These are phyloP conservation scores for Yponomeuta evonymella DNA, from an alignment of 2,888 invertebrate genomes.

Conservation along the genomic window DNA sequence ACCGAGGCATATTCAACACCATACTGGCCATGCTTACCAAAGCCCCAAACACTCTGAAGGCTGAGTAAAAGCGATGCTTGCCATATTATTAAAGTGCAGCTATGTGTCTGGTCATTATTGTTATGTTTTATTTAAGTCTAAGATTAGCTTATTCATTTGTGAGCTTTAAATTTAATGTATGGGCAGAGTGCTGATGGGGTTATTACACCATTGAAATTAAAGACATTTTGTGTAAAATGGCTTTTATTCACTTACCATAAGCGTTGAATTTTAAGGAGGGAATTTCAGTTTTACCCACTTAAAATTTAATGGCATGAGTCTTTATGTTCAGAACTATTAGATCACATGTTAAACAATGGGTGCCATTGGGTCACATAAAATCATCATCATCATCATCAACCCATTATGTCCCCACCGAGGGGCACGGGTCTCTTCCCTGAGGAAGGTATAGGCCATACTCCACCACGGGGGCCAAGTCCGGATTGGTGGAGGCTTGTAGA, in stretches of 20 bases:
- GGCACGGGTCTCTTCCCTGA: too few relatives aligned
- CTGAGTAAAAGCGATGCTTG: slow-evolving; percentile 37
- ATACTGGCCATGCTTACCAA: slow-evolving; percentile 48
- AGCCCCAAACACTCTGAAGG: slow-evolving; percentile 47
- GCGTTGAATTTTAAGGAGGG: too few relatives aligned
- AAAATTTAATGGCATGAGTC: too few relatives aligned
- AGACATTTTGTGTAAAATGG: background rate
- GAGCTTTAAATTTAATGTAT: slow-evolving; percentile 29
- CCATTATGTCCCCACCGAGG: too few relatives aligned
- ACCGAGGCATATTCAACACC: slow-evolving; percentile 51
- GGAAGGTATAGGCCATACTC: too few relatives aligned
- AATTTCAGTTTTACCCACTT: too few relatives aligned
- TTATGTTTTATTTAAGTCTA: slow-evolving; percentile 48
- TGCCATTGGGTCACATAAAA: too few relatives aligned
- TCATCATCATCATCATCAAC: too few relatives aligned
- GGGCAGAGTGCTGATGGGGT: slow-evolving; percentile 58
- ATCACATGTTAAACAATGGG: too few relatives aligned
- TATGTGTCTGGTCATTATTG: slow-evolving; percentile 62
- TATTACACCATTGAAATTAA: slow-evolving; percentile 32
- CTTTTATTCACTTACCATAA: slow-evolving; percentile 9
- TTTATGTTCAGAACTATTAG: too few relatives aligned
- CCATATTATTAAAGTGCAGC: slow-evolving; percentile 23
- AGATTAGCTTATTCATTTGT: slow-evolving; percentile 45
- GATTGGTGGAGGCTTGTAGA: too few relatives aligned
- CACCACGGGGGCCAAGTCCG: too few relatives aligned